Evolutionary conservation across 1,140 invertebrate species (phyloP), one percentile per base, ranked within the genome.

Genomic region (Pseudachorutes palmiensis): DNA sequence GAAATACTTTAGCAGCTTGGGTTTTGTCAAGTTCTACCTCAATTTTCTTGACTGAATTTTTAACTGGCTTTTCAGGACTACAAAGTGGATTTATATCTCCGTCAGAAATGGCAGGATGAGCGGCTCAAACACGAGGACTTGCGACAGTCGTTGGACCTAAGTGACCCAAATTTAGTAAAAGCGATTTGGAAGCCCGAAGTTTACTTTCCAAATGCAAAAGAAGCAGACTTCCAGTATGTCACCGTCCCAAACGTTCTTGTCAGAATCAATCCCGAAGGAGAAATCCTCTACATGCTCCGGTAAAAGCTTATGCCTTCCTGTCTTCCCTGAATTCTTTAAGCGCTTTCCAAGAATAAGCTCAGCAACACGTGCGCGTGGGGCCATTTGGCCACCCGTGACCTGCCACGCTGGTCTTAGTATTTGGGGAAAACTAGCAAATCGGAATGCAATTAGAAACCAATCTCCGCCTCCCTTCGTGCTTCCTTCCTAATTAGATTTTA

Each of bases 181-280:
- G 62, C 71, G 12, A 82, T 87, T 62, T 87, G 86, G 86, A 83
- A 86, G 64, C 86, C 86, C 0, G 85, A 87, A 74, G 81, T 85
- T 1, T 87, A 86, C 75, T 87, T 87, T 72, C 81, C 83, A 30
- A 87, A 87, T 75, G 85, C 85, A 29, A 87, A 87, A 76, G 79
- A 83, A 66, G 85, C 83, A 0, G 82, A 83, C 70, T 85, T 85
- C 73, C 84, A 86, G 75, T 83, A 82, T 70, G 85, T 86, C 26
- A 86, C 83, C 0, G 84, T 87, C 14, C 84, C 86, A 2, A 87
- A 87, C 75, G 84, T 86, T 36, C 75, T 87, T 3, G 83, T 88
- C 70, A 76, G 86, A 63, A 83, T 87, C 28, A 82, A 83, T 71
- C 81, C 80, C 3, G 79, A 83, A 67, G 85, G 86, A 2, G 76